Evolutionary conservation across 2,113 vertebrate species (phyloP), one percentile per base, ranked within the genome.

Genomic region (Prionailurus viverrinus): DNA sequence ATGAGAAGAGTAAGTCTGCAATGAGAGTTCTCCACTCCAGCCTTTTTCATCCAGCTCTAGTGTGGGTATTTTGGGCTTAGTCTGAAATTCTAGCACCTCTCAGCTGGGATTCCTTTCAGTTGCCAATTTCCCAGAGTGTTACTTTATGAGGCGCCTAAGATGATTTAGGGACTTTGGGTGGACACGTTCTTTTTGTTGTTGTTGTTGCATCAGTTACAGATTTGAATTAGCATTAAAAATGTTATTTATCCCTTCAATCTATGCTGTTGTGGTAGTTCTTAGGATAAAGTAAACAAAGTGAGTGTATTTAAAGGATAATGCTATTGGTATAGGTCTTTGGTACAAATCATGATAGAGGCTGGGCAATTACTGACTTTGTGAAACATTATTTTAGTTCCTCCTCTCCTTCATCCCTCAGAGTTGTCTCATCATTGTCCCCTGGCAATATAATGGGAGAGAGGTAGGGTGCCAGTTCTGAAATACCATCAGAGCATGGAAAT

Each of bases 41-140:
- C 23, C 16, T 91, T 78, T 78, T 85, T 81, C 45, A 80, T 94
- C 53, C 5, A n/a, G 80, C 11, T 73, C 63, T 39, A 36, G 12
- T 1, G 13, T 31, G 14, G 21, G 14, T 94, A 76, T 93, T 96
- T 55, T 21, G 58, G 85, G 16, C 33, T 93, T 29, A 13, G 16
- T 29, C 73, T 97, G 41, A 96, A 82, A 94, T 84, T 84, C 55
- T 78, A 63, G 41, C 66, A 87, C 16, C 66, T 79, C 31, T 88
- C 36, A 68, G 80, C 29, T 88, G 88, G 93, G 53, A 94, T 79
- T 73, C 41, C 76, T 86, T 88, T 92, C 36, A 48, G 45, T 25
- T 41, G 16, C 41, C 58, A 39, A 45, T 88, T 95, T 93, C 39
- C 45, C 66, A 27, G 66, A 73, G 58, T 68, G 25, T 71, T 45